These are phyloP conservation scores for Rhadina sibilatrix DNA, from an alignment of 2,113 vertebrate species.

Conservation along the genomic window DNA sequence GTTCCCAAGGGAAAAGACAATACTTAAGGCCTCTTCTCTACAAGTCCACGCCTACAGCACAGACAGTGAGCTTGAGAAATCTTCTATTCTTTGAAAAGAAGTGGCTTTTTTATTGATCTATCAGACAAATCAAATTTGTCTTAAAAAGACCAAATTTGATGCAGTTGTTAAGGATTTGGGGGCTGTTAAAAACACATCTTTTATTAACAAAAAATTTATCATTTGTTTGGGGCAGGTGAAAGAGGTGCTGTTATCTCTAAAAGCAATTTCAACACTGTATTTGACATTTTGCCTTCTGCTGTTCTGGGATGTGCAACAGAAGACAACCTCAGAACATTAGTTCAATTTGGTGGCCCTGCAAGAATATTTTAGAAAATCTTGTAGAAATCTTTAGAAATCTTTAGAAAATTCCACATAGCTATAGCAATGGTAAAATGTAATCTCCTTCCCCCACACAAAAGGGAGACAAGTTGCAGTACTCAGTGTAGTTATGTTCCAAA, in stretches of 20 bases:
- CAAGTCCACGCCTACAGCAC: neutral
- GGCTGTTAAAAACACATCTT: neutral
- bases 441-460: neutral
- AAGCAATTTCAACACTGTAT: neutral
- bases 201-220: neutral
- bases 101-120: neutral
- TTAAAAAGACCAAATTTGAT: neutral
- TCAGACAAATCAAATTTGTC: neutral
- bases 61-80: neutral
- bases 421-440: neutral
- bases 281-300: neutral
- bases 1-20: neutral
- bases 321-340: neutral
- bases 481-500: neutral
- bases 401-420: neutral
- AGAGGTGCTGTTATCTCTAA: neutral
- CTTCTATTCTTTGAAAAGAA: neutral
- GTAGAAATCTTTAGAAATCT: too few species aligned
- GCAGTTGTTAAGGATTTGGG: neutral
- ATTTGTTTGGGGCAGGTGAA: neutral
- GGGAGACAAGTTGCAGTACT: neutral
- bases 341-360: neutral
- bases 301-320: neutral
- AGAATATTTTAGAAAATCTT: neutral
- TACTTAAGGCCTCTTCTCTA: neutral